phyloP scores from a whole-genome alignment of 2,113 vertebrate species.

The Silurus asotus region DNA sequence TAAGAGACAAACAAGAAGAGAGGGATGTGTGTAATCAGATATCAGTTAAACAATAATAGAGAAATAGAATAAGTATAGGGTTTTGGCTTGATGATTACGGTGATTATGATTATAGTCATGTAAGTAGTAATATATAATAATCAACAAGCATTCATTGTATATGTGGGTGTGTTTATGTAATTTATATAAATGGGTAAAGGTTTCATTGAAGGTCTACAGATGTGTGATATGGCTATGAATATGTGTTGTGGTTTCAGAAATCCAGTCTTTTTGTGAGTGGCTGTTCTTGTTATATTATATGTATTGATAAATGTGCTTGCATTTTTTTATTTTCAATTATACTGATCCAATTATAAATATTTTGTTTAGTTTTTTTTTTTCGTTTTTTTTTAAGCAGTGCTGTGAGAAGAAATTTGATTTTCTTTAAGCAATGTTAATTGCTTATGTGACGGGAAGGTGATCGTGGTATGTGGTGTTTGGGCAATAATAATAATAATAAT shows the following conservation, averaged over 20 bases:
- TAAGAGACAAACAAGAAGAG: not conserved
- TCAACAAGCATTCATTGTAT: not conserved
- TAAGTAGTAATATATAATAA: not conserved
- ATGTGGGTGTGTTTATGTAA: not conserved
- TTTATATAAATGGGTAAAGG: not conserved
- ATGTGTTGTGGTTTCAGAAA: not conserved
- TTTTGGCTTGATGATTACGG: not conserved
- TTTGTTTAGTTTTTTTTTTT: not conserved
- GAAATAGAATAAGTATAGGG: not conserved
- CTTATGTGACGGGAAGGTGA: not conserved
- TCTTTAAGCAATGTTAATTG: not conserved
- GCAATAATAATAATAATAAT: not conserved
- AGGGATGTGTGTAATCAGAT: not conserved
- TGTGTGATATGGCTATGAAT: not conserved
- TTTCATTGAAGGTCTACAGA: not conserved
- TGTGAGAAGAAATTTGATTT: not conserved
- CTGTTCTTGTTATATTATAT: not conserved
- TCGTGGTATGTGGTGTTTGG: not conserved
- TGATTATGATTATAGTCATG: not conserved
- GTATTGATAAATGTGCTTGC: not conserved
- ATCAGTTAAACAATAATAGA: slow-evolving; percentile 10
- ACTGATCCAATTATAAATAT: no score
- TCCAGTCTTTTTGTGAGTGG: not conserved
- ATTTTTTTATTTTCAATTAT: not conserved
- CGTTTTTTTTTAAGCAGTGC: not conserved